phyloP scores from a whole-genome alignment of 2,888 invertebrate species.

The Caenorhabditis angaria region DNA sequence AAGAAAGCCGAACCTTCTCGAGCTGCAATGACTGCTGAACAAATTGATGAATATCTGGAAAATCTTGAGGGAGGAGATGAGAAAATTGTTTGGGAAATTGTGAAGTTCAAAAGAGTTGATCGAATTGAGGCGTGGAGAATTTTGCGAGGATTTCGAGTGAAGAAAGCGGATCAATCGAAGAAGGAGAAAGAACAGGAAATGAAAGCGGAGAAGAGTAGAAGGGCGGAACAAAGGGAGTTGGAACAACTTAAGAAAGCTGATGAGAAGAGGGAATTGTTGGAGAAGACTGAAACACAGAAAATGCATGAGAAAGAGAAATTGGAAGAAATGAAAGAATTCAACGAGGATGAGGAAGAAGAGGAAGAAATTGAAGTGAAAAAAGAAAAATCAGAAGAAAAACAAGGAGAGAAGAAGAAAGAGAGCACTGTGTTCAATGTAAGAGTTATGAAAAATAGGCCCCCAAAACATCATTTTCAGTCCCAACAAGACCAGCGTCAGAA shows the following conservation, averaged over 20 bases:
- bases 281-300: neutral
- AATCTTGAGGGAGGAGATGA: slow-evolving; percentile 21
- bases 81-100: slow-evolving; percentile 21
- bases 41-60: slow-evolving; percentile 30
- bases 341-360: neutral
- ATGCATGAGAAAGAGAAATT: neutral
- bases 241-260: slow-evolving; percentile 1
- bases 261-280: neutral
- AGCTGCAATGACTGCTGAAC: slow-evolving; percentile 17
- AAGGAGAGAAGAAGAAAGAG: slow-evolving; percentile 3
- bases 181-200: slow-evolving; percentile 19
- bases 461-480: too few relatives aligned
- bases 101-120: slow-evolving; percentile 18
- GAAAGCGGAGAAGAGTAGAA: slow-evolving; percentile 12
- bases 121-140: slow-evolving; percentile 10
- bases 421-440: slow-evolving; percentile 15
- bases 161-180: slow-evolving; percentile 21
- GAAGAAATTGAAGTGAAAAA: neutral
- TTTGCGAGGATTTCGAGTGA: slow-evolving; percentile 19
- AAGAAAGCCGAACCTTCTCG: slow-evolving; percentile 12
- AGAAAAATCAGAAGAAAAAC: neutral
- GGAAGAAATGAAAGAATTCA: slow-evolving; percentile 6
- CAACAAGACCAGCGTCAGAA: too few relatives aligned
- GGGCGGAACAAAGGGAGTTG: slow-evolving; percentile 14
- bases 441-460: neutral